Evolutionary conservation across 1,140 invertebrate genomes (phyloP).

Genomic region (Drosophila asahinai): DNA sequence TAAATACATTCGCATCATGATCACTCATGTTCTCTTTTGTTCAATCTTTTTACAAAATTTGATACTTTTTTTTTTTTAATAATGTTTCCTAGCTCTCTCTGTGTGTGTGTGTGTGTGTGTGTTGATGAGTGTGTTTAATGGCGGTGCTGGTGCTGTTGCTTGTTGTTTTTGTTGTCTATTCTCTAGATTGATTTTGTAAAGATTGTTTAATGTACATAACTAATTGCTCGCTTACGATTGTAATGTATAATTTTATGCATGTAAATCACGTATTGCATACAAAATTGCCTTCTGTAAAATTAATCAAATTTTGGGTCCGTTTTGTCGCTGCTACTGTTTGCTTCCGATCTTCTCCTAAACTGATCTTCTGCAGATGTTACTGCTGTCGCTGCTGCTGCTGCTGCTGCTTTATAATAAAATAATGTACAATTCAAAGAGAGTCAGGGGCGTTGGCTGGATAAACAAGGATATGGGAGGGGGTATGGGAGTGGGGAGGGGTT

Average conservation of each 20-base stretch:
- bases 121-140: constrained; percentile 5
- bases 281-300: constrained; percentile 53
- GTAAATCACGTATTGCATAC: constrained; percentile 77
- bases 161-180: constrained; percentile 20
- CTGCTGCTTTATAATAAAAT: constrained; percentile 31
- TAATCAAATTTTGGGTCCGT: constrained; percentile 41
- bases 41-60: constrained; percentile 51
- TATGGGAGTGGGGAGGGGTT: background rate
- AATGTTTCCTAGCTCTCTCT: constrained; percentile 18
- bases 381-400: constrained; percentile 1
- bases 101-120: constrained; percentile 2
- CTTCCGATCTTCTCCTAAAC: constrained; percentile 15
- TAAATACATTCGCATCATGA: constrained; percentile 25
- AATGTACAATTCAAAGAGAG: constrained; percentile 44
- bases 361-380: background rate
- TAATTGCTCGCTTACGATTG: constrained; percentile 50
- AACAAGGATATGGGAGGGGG: background rate
- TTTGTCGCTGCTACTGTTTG: constrained; percentile 8
- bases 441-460: background rate
- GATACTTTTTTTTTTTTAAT: constrained; percentile 12
- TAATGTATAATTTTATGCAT: constrained; percentile 56
- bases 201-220: constrained; percentile 54
- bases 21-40: constrained; percentile 4
- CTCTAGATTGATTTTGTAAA: constrained; percentile 32
- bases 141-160: constrained; percentile 10